Base-by-base conservation (phyloP, 2,113 vertebrate genomes). In the Aythya baeri region DNA sequence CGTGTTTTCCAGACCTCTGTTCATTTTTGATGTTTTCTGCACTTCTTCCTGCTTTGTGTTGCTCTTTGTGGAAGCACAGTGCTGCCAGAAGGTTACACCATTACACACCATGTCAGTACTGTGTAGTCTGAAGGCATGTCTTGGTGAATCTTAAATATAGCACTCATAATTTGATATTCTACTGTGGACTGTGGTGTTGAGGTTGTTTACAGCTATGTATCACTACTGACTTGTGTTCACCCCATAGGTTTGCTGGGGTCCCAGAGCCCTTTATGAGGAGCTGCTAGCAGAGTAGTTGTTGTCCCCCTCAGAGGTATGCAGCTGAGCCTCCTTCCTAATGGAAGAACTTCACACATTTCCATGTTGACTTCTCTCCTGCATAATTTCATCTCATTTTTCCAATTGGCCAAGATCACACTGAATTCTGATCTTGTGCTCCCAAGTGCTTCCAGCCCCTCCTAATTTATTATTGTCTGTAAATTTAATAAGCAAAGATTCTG, bases 381-480 rank as follows among this genome's bases (percentile, higher is more conserved):
- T 49, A 49, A 76, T 77, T 88, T 88, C 86, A 88, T n/a, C 17
- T 80, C 6, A 44, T 66, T 83, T 77, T 93, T 88, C 31, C 50
- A 71, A 9, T 0, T 54, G 58, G 17, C 20, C 61, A 77, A 16
- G 34, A 44, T 27, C 26, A 58, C 23, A 41, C 17, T 75, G 41
- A 55, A 61, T 91, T 89, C 16, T 73, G 17, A 75, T 44, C 31
- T n/a, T 67, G 11, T 0, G 0, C 14, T 68, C 46, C 54, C 34
- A 68, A 54, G 46, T 26, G 8, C 15, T 32, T 74, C 21, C 36
- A 83, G n/a, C 18, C 9, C 9, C 8, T 92, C 21, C 7, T 63
- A 41, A 50, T 54, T 50, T 72, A 43, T 66, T 76, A 52, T 70
- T 54, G 34, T 23, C 44, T 94, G 43, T 55, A 81, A 75, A 78